Percentiles rank a stretch among this genome's conserved stretches.
Conservation (phyloP, 1,140 invertebrate species). For the Hyposmocoma kahamanoa region DNA sequence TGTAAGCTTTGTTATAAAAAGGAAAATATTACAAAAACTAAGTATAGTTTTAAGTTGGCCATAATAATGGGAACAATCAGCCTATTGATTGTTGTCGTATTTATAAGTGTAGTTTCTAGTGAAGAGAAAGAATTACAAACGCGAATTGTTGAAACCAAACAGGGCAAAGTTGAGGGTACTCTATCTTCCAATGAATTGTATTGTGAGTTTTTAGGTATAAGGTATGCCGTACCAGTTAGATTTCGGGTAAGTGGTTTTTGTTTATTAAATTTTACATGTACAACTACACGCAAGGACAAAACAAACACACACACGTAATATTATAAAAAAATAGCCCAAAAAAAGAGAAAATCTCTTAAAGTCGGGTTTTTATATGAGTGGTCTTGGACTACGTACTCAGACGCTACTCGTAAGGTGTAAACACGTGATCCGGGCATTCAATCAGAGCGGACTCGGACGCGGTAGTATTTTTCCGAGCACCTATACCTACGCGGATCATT, state of each 20-base stretch:
- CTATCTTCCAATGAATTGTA: constrained; percentile 36
- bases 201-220: constrained; percentile 54
- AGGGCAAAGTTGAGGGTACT: constrained; percentile 51
- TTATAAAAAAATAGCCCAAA: no score
- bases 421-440: no score
- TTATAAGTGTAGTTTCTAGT: constrained; percentile 20
- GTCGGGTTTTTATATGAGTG: no score
- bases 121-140: constrained; percentile 18
- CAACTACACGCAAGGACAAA: no score
- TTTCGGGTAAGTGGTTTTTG: constrained; percentile 47
- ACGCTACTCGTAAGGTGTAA: no score
- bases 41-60: constrained; percentile 15
- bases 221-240: constrained; percentile 46
- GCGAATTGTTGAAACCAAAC: constrained; percentile 39
- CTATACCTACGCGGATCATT: no score
- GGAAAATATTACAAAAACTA: constrained; percentile 9
- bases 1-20: constrained; percentile 13
- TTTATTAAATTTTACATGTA: no score
- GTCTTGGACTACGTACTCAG: no score
- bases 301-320: no score
- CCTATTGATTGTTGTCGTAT: constrained; percentile 22
- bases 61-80: constrained; percentile 10
- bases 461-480: no score
- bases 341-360: no score
- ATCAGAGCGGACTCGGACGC: no score